Evolutionary conservation across 2,888 invertebrate species (phyloP).

Genomic region (Liopterus haemorrhoidalis): DNA sequence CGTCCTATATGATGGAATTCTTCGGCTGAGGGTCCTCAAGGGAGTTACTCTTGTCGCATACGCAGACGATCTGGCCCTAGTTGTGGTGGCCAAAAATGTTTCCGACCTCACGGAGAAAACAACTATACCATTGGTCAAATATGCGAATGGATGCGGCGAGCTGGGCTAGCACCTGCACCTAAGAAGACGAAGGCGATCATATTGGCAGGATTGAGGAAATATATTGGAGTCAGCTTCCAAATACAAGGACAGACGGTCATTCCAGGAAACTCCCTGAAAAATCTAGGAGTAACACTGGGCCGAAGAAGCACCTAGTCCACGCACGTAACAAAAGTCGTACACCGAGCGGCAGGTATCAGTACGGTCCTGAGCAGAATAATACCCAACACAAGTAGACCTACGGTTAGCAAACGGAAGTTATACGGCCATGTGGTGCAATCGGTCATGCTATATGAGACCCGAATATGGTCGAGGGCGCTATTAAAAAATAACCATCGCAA

Average conservation of each 20-base stretch:
- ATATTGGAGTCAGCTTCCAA: too few relatives aligned
- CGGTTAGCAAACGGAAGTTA: background rate
- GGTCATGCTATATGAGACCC: constrained; percentile 3
- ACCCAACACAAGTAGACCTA: constrained; percentile 2
- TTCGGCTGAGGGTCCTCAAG: constrained; percentile 3
- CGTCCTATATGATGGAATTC: constrained; percentile 14
- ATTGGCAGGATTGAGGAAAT: background rate
- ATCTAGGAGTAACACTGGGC: constrained; percentile 6
- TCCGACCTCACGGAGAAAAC: constrained; percentile 2
- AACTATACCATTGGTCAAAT: background rate
- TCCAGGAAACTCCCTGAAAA: too few relatives aligned
- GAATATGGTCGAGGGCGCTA: too few relatives aligned
- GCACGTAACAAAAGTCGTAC: constrained; percentile 1
- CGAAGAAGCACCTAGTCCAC: background rate
- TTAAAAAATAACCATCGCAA: too few relatives aligned
- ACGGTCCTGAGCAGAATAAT: background rate
- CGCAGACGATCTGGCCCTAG: too few relatives aligned
- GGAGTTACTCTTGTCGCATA: constrained; percentile 9
- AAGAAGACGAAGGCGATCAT: constrained; percentile 1
- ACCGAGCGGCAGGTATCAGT: background rate
- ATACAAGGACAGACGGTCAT: too few relatives aligned
- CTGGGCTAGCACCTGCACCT: background rate
- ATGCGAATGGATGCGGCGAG: background rate
- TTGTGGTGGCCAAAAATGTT: constrained; percentile 11
- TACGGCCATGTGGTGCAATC: background rate